Conservation (phyloP, 2,888 invertebrate genomes). For the Oscheius sp. region DNA sequence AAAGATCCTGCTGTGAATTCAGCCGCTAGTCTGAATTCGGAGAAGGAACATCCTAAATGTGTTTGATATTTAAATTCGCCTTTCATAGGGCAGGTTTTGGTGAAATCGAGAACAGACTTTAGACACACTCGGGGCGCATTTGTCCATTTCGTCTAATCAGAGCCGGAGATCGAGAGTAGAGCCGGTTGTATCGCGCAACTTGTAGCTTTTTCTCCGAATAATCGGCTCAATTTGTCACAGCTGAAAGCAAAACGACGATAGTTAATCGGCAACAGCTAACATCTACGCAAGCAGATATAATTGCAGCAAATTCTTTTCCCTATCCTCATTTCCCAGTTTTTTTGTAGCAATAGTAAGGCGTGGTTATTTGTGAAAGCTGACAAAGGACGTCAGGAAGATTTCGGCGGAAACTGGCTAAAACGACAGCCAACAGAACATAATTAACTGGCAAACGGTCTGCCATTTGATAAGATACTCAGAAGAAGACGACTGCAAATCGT, state of each 20-base stretch:
- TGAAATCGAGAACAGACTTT: neutral
- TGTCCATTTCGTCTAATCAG: constrained; percentile 16
- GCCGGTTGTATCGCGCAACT: constrained; percentile 21
- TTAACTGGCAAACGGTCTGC: constrained; percentile 12
- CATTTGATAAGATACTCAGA: neutral
- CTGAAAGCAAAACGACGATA: too few species aligned
- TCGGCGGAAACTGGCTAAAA: constrained; percentile 28
- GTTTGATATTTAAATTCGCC: neutral
- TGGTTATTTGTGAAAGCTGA: constrained; percentile 26
- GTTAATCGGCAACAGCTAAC: too few species aligned
- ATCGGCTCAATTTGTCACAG: neutral
- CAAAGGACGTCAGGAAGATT: constrained; percentile 21
- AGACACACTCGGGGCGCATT: neutral
- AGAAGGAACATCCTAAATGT: neutral
- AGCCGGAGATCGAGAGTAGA: constrained; percentile 20
- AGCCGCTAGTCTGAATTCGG: constrained; percentile 25
- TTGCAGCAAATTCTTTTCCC: neutral
- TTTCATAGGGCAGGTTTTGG: neutral
- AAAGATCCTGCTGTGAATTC: constrained; percentile 9
- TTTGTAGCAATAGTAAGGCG: constrained; percentile 14
- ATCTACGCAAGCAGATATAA: too few species aligned
- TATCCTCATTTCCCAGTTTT: constrained; percentile 9
- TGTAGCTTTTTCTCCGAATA: constrained; percentile 8
- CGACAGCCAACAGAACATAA: constrained; percentile 23
- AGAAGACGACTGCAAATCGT: neutral